Evolutionary conservation across 2,113 vertebrate species (phyloP), one percentile per base, ranked within the genome.

Genomic region (Carassius gibelio): DNA sequence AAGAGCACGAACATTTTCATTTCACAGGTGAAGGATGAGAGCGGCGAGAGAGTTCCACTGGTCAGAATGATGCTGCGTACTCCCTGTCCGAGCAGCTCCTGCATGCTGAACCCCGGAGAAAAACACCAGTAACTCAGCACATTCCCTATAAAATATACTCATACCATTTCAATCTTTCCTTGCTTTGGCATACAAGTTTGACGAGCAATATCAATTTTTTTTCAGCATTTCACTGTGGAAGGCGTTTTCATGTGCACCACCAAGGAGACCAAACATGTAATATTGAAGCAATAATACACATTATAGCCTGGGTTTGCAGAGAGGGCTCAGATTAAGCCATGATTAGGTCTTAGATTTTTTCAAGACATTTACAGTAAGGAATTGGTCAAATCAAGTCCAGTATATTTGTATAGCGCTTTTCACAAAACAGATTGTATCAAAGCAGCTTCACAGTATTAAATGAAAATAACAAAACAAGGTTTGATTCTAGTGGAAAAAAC

Each of bases 61-160:
- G 98, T 99, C 78, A 99, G 95, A 87, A 99, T 97, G 84, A 99
- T 95, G 71, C 92, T 93, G 74, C 95, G 96, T 8, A 98, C 95
- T 0, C 94, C 96, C 86, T 98, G 98, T 0, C 86, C 92, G 78
- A 94, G 86, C 9, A 99, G 92, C 1, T 98, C 97, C 0, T 94
- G 95, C 97, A 99, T 98, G 90, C 96, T 97, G 94, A 95, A 96
- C 3, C 97, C 97, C 0, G 98, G 97, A 74, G 95, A 98, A 92
- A 99, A 99, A 90, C 98, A 99, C 26, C 26, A 26, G 26, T 26
- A 26, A 26, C 98, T 99, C 86, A 99, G 93, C 19, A 97, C 93
- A 85, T 98, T 99, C 5, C 96, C 98, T 99, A 87, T 1, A 83
- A 2, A 38, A 72, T 76, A 91, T 0, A 3, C 42, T 9, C 8